These are phyloP conservation scores for Rhodophaea formosa DNA, from an alignment of 2,888 invertebrate genomes.

Conservation along the genomic window DNA sequence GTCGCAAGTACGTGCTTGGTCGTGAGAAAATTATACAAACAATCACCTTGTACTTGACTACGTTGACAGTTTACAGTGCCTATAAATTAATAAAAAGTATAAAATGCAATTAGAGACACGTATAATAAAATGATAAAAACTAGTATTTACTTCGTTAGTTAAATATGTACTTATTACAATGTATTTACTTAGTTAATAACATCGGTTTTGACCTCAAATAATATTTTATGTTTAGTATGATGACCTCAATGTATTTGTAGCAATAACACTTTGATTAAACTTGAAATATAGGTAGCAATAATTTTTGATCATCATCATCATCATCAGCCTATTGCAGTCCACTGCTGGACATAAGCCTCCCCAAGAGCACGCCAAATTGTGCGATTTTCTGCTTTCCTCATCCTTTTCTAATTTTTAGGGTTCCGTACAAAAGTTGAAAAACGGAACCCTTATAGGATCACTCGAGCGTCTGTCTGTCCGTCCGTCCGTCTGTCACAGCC, in stretches of 20 bases:
- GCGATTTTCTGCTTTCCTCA: too few relatives aligned
- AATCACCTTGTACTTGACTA: conserved; percentile 7
- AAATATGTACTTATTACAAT: too few relatives aligned
- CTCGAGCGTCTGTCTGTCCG: too few relatives aligned
- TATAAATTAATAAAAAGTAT: background rate
- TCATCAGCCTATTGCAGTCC: too few relatives aligned
- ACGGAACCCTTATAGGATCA: too few relatives aligned
- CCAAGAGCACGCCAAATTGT: too few relatives aligned
- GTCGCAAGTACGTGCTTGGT: conserved; percentile 1
- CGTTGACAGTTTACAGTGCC: conserved; percentile 1
- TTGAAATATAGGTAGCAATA: background rate
- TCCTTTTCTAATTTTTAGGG: too few relatives aligned
- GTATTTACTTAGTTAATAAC: background rate
- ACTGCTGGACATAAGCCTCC: too few relatives aligned
- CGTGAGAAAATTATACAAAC: conserved; percentile 8
- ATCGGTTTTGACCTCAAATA: conserved; percentile 6
- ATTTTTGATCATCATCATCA: too few relatives aligned
- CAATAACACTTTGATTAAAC: background rate
- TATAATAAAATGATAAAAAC: background rate
- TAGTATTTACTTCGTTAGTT: background rate
- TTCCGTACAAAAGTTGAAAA: too few relatives aligned
- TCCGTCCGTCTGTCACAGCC: too few relatives aligned
- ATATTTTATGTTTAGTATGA: background rate
- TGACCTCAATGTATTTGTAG: background rate
- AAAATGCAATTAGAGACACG: background rate